Conservation (phyloP, 2,113 vertebrate species). For the Apteryx owenii region DNA sequence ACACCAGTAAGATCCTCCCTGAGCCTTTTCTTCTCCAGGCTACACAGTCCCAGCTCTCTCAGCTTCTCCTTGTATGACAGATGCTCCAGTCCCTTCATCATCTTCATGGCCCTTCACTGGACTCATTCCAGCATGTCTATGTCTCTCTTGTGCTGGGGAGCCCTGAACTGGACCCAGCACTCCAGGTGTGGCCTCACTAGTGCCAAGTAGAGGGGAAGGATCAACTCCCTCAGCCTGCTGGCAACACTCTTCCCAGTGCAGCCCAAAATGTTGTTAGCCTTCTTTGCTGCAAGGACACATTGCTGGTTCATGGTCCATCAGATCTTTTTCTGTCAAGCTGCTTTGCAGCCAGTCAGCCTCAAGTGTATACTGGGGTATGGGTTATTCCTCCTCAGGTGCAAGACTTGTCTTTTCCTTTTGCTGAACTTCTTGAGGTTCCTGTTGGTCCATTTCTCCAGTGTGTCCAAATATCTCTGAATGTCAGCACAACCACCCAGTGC, state of each 20-base stretch:
- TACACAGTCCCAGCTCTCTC: neutral
- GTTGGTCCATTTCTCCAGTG: neutral
- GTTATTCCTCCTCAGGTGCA: neutral
- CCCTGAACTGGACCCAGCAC: neutral
- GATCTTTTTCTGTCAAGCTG: neutral
- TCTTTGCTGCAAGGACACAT: neutral
- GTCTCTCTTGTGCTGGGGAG: accelerated
- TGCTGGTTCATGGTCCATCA: neutral
- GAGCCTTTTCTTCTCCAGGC: neutral
- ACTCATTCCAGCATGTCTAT: neutral
- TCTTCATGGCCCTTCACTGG: neutral
- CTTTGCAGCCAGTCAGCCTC: neutral
- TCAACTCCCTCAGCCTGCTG: neutral
- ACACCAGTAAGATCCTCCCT: neutral
- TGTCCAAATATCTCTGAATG: neutral
- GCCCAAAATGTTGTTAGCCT: neutral
- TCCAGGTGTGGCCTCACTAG: neutral
- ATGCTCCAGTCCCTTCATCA: neutral
- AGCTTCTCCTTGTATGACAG: neutral
- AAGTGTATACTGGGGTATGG: neutral
- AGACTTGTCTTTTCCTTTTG: too few species aligned
- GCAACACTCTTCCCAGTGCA: neutral
- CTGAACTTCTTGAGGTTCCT: neutral
- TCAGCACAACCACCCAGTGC: neutral
- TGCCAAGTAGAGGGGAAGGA: neutral